Evolutionary conservation across 2,797 vertebrate genomes (phyloP).

Genomic region (Pempheris klunzingeri): DNA sequence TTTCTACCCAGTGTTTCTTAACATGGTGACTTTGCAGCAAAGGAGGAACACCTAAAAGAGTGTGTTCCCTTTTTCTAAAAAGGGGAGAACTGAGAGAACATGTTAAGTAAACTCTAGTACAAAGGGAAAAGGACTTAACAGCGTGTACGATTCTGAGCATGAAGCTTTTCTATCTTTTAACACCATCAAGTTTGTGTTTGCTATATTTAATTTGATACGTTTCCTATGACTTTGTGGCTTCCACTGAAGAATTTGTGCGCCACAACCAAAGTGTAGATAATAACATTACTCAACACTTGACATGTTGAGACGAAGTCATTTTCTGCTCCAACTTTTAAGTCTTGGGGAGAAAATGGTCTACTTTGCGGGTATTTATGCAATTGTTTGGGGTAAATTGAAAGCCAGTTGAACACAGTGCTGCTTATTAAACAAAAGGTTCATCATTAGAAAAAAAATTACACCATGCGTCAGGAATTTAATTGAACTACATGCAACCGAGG

Average conservation of each 20-base stretch:
- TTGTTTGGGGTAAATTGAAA: neutral
- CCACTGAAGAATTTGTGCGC: neutral
- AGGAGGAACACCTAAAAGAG: neutral
- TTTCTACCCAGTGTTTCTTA: neutral
- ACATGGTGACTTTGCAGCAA: too few relatives aligned
- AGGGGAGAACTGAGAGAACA: neutral
- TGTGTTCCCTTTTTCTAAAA: neutral
- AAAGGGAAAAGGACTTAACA: neutral
- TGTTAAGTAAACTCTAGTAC: neutral
- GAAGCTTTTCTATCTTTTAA: neutral
- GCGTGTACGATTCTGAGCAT: neutral
- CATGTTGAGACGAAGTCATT: neutral
- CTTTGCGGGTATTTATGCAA: neutral
- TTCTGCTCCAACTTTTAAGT: neutral
- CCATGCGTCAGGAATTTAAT: neutral
- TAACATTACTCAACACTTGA: accelerated
- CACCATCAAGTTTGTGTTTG: slow-evolving; percentile 4
- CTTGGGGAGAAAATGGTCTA: neutral
- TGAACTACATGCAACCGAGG: neutral
- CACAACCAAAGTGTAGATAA: neutral
- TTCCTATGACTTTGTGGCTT: slow-evolving; percentile 13
- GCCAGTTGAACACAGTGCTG: neutral
- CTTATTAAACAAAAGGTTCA: neutral
- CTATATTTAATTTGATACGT: neutral
- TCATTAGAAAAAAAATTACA: neutral